Percentiles rank a stretch among this genome's conserved stretches.
These are phyloP conservation scores for Helicolenus hilgendorfi DNA, from an alignment of 2,797 vertebrate species.

Conservation along the genomic window DNA sequence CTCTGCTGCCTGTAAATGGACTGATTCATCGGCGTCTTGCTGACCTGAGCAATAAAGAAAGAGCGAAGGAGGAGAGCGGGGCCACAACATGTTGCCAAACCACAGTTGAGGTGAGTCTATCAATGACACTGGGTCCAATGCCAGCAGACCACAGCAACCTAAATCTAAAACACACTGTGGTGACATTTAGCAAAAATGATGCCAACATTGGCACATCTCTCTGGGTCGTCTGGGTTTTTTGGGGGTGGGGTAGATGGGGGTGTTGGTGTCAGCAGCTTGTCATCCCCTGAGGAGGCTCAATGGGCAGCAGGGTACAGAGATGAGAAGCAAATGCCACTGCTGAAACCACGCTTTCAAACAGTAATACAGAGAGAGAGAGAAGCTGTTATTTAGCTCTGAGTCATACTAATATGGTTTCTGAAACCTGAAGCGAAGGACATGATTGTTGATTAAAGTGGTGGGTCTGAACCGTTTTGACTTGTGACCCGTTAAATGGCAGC, in stretches of 20 bases:
- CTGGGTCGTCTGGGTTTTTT: not conserved
- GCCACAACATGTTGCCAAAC: constrained; percentile 32
- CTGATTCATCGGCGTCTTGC: constrained; percentile 52
- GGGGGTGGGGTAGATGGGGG: not conserved
- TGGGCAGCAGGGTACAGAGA: not conserved
- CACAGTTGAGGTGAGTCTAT: constrained; percentile 47
- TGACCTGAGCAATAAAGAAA: constrained; percentile 67
- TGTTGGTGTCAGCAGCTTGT: constrained; percentile 57
- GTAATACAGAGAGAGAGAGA: not conserved
- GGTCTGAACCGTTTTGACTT: not conserved
- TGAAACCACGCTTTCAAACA: not conserved
- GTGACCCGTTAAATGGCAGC: not conserved
- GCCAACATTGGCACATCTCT: constrained; percentile 31
- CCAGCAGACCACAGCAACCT: constrained; percentile 39
- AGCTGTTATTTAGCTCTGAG: constrained; percentile 28
- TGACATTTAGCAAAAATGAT: constrained; percentile 22
- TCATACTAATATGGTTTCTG: not conserved
- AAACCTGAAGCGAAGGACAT: not conserved
- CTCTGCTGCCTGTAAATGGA: constrained; percentile 41
- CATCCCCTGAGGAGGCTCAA: constrained; percentile 18
- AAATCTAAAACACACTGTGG: constrained; percentile 24
- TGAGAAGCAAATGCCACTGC: constrained; percentile 16
- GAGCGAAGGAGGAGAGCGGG: not conserved
- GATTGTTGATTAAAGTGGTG: not conserved
- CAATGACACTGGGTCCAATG: constrained; percentile 22